Percentiles rank a stretch among this genome's conserved stretches.
These are phyloP conservation scores for Chascanopsetta lugubris DNA, from an alignment of 2,113 vertebrate species.

Conservation along the genomic window DNA sequence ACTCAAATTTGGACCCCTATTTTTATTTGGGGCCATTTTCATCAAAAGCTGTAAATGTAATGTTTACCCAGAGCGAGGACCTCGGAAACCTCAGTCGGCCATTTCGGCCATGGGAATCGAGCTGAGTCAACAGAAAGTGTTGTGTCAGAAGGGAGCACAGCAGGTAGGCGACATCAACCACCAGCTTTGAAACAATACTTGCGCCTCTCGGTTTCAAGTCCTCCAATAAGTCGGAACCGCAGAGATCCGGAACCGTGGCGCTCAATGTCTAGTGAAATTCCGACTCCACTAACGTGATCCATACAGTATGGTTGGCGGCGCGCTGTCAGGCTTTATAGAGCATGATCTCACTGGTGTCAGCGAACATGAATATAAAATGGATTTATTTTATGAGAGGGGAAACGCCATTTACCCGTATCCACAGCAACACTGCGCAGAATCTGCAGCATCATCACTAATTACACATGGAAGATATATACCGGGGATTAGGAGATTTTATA, in stretches of 20 bases:
- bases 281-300: slow-evolving; percentile 33
- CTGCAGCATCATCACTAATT: slow-evolving; percentile 14
- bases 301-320: slow-evolving; percentile 24
- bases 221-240: slow-evolving; percentile 33
- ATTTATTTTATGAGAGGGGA: slow-evolving; percentile 44
- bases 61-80: slow-evolving; percentile 58
- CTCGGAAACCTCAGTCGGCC: slow-evolving; percentile 46
- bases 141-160: slow-evolving; percentile 39
- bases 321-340: slow-evolving; percentile 22
- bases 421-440: slow-evolving; percentile 37
- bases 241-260: slow-evolving; percentile 25
- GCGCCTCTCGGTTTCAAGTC: slow-evolving; percentile 34
- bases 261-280: slow-evolving; percentile 25
- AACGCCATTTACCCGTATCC: slow-evolving; percentile 34
- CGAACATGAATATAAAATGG: slow-evolving; percentile 47
- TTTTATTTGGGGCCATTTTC: slow-evolving; percentile 46
- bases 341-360: slow-evolving; percentile 56
- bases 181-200: slow-evolving; percentile 12
- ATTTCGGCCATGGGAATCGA: slow-evolving; percentile 29
- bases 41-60: slow-evolving; percentile 47
- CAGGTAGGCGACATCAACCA: slow-evolving; percentile 42
- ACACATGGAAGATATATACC: slow-evolving; percentile 6
- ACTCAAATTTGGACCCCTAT: slow-evolving; percentile 19
- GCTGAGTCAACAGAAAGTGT: slow-evolving; percentile 44
- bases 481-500: slow-evolving; percentile 5